Evolutionary conservation across 2,797 vertebrate species (phyloP).

Genomic region (Hirundo rustica): DNA sequence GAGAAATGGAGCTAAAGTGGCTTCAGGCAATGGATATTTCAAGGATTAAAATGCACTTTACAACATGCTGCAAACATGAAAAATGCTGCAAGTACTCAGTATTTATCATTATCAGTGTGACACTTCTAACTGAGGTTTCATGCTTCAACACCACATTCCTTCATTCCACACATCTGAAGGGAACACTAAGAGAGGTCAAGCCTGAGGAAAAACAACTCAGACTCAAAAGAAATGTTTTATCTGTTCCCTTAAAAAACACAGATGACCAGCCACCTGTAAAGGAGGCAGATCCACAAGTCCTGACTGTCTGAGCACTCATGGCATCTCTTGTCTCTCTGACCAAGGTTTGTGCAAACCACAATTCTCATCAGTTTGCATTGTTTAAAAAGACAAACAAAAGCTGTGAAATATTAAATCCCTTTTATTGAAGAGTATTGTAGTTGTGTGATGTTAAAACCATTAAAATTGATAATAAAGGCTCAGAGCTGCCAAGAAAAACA

Average conservation of each 20-base stretch:
- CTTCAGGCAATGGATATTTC: neutral
- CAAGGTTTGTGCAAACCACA: neutral
- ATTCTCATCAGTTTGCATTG: neutral
- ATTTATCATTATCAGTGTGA: neutral
- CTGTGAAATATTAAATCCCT: neutral
- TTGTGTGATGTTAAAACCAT: neutral
- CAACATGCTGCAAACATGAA: neutral
- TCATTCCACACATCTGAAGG: neutral
- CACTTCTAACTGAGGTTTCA: neutral
- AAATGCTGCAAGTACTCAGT: neutral
- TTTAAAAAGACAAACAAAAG: constrained; percentile 4
- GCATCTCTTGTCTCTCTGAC: neutral
- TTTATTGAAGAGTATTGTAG: neutral
- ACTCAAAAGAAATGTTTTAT: neutral
- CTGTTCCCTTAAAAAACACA: fast-evolving
- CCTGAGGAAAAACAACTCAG: neutral
- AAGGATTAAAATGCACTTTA: neutral
- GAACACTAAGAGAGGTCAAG: neutral
- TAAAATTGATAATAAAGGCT: neutral
- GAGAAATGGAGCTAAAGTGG: neutral
- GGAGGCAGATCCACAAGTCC: neutral
- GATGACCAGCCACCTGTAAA: neutral
- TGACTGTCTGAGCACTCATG: fast-evolving
- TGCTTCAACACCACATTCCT: neutral
- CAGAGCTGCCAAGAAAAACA: constrained; percentile 11